These are phyloP conservation scores for Antedon mediterranea DNA, from an alignment of 53 echinoderm and acorn worm genomes.

Conservation along the genomic window DNA sequence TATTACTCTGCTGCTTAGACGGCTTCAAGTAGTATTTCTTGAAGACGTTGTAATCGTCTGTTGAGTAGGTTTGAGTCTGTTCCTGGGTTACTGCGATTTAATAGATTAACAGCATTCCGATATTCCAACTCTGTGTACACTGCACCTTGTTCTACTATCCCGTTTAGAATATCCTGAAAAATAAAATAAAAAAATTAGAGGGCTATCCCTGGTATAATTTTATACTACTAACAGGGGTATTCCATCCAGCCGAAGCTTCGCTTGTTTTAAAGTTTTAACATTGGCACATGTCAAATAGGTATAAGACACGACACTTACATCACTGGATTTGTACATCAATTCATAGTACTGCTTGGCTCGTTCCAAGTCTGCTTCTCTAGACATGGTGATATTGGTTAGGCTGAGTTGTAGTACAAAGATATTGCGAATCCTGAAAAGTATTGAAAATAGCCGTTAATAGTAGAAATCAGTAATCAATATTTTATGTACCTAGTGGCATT, in stretches of 20 bases:
- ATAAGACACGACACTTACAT: too few relatives aligned
- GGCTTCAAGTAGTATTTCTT: slow-evolving; percentile 94
- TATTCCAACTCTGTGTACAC: slow-evolving; percentile 95
- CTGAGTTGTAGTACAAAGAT: slow-evolving; percentile 97
- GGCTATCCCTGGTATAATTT: too few relatives aligned
- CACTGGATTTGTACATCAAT: slow-evolving; percentile 86
- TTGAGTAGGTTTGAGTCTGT: slow-evolving; percentile 55
- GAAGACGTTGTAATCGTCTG: slow-evolving; percentile 68
- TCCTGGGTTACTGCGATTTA: slow-evolving; percentile 74
- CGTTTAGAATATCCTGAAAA: slow-evolving; percentile 80
- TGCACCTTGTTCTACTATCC: slow-evolving; percentile 92
- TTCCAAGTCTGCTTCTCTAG: slow-evolving; percentile 87
- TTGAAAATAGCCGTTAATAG: too few relatives aligned
- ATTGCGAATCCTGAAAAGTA: slow-evolving; percentile 69
- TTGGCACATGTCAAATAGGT: too few relatives aligned
- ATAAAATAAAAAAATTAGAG: neutral
- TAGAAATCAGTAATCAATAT: too few relatives aligned
- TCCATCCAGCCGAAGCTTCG: too few relatives aligned
- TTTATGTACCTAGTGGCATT: too few relatives aligned
- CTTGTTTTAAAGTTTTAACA: too few relatives aligned
- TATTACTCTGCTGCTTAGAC: slow-evolving; percentile 23
- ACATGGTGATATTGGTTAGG: slow-evolving; percentile 96
- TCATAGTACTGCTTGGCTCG: slow-evolving; percentile 91
- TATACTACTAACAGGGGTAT: too few relatives aligned
- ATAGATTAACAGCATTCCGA: slow-evolving; percentile 62